Evolutionary conservation across 2,797 vertebrate species (phyloP), one percentile per base, ranked within the genome.

Genomic region (Mastacembelus armatus): DNA sequence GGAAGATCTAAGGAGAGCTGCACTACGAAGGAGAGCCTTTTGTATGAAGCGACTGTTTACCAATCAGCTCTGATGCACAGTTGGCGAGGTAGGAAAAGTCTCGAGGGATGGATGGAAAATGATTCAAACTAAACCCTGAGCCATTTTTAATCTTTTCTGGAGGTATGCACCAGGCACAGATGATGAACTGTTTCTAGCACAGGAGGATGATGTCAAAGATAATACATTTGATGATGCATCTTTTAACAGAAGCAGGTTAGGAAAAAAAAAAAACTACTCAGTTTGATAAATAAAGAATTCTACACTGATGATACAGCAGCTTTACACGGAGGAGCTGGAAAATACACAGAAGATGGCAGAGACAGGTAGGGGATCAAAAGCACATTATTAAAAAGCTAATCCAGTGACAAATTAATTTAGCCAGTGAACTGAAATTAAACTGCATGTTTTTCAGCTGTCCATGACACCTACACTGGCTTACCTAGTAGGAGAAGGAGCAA

Each of bases 211-310:
- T 51, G 40, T 67, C 45, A n/a, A 24, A 54, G 44, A 71, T 58
- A 57, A 77, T 44, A 19, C 84, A 71, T 27, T 10, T 35, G 36
- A 58, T 42, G 27, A 78, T 57, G 61, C 32, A 55, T 57, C 52
- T 52, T 59, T 74, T 16, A 68, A 58, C 14, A 9, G 59, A 21
- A 49, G 29, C 16, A 30, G 29, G 30, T n/a, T n/a, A n/a, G n/a
- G n/a, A n/a, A n/a, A n/a, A n/a, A n/a, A n/a, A n/a, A n/a, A 40
- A 65, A 62, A 65, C 42, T 48, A 8, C 10, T 21, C 4, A 3
- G 49, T 70, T 44, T 66, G 59, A 80, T 65, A 42, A 75, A 76
- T 77, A 54, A 55, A 56, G 27, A 39, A 36, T 24, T 51, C 4
- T 15, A 8, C 22, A 18, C 60, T 10, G 61, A 84, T 71, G 65